These are phyloP conservation scores for Alces alces DNA, from an alignment of 2,113 vertebrate species.

Conservation along the genomic window DNA sequence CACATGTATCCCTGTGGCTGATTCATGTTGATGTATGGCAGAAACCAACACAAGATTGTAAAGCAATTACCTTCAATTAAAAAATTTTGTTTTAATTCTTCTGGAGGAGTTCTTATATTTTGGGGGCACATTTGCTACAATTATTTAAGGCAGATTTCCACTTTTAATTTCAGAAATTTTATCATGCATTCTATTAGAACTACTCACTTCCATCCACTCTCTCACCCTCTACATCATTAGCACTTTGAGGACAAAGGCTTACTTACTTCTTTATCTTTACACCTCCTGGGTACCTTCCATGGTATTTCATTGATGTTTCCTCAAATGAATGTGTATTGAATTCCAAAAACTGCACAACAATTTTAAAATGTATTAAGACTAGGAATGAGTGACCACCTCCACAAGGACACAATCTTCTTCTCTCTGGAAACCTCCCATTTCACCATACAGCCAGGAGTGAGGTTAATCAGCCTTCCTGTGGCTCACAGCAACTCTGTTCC, in stretches of 20 bases:
- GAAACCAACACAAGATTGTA: neutral
- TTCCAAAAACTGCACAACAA: neutral
- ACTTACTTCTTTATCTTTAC: neutral
- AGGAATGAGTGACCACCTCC: neutral
- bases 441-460: fast-evolving
- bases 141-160: neutral
- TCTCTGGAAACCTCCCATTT: neutral
- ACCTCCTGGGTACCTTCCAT: neutral
- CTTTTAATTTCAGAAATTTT: constrained; percentile 39
- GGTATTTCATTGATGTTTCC: neutral
- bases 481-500: neutral
- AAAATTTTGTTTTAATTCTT: neutral
- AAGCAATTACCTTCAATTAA: neutral
- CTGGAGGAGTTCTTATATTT: neutral
- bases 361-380: neutral
- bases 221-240: neutral
- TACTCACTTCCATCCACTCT: neutral
- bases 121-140: neutral
- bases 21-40: neutral
- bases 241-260: neutral
- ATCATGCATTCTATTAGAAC: neutral
- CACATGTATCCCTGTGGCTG: neutral
- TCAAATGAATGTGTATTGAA: neutral
- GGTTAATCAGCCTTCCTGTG: neutral
- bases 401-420: neutral